phyloP scores from a whole-genome alignment of 2,797 vertebrate genomes.

The Argya squamiceps region DNA sequence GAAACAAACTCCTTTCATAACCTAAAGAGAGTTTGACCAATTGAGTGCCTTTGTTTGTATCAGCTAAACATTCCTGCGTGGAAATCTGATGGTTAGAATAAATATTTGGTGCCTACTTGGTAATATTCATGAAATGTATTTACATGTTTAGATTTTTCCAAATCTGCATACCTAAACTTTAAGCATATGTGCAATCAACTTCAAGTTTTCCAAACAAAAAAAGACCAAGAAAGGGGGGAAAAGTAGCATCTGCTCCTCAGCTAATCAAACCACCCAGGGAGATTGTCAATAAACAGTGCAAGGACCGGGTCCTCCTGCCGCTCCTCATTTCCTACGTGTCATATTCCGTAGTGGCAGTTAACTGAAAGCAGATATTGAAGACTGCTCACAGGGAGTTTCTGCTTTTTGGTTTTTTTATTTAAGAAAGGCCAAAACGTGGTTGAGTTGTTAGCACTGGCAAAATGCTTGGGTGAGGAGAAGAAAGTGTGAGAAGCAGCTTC shows the following conservation, averaged over 20 bases:
- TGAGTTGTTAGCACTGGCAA: neutral
- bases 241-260: slow-evolving; percentile 52
- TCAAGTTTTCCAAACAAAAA: slow-evolving; percentile 54
- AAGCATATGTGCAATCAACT: slow-evolving; percentile 66
- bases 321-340: neutral
- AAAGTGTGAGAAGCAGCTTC: neutral
- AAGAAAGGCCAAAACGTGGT: neutral
- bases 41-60: slow-evolving; percentile 38
- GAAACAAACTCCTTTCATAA: neutral
- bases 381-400: neutral
- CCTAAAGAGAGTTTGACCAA: slow-evolving; percentile 11
- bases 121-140: slow-evolving; percentile 62
- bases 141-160: slow-evolving; percentile 57
- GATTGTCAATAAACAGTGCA: slow-evolving; percentile 33
- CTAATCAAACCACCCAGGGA: slow-evolving; percentile 60
- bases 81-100: slow-evolving; percentile 43
- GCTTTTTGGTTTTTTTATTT: neutral
- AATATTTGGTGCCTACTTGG: slow-evolving; percentile 65
- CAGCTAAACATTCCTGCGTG: neutral
- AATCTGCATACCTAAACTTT: slow-evolving; percentile 62
- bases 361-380: slow-evolving; percentile 22
- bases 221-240: neutral
- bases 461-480: neutral
- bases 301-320: neutral
- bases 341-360: neutral